A percentile compares a stretch with the other conserved stretches of the same genome.
phyloP scores from a whole-genome alignment of 2,888 invertebrate species.

The Pinctada fucata region DNA sequence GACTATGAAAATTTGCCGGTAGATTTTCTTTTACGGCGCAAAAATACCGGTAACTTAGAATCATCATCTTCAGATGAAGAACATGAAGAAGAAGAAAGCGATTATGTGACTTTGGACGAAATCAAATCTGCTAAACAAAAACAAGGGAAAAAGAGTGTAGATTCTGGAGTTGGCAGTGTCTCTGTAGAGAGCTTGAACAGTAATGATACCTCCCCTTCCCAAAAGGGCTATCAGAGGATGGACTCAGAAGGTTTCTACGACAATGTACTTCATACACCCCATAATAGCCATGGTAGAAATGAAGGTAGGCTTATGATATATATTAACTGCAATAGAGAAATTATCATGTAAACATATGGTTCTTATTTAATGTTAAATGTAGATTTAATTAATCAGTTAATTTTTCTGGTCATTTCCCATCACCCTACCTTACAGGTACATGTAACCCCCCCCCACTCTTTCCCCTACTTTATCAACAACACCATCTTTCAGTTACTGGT shows the following conservation, averaged over 20 bases:
- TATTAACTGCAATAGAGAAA: too few relatives aligned
- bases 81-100: slow-evolving; percentile 6
- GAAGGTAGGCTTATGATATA: too few relatives aligned
- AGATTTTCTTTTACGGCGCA: slow-evolving; percentile 29
- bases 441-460: too few relatives aligned
- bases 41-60: slow-evolving; percentile 2
- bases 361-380: too few relatives aligned
- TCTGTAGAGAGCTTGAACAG: neutral
- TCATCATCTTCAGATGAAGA: slow-evolving; percentile 13
- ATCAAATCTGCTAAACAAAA: neutral
- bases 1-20: slow-evolving; percentile 35
- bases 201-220: neutral
- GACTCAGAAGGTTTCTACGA: slow-evolving; percentile 4
- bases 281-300: too few relatives aligned
- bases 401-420: too few relatives aligned
- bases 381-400: too few relatives aligned
- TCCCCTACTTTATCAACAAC: too few relatives aligned
- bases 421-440: too few relatives aligned
- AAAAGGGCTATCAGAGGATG: neutral
- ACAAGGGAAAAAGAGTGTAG: neutral
- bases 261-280: slow-evolving; percentile 2
- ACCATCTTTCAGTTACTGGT: too few relatives aligned
- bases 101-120: neutral
- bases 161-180: neutral
- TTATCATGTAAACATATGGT: too few relatives aligned